These are phyloP conservation scores for Neoitamus cyanurus DNA, from an alignment of 2,888 invertebrate genomes.

Conservation along the genomic window DNA sequence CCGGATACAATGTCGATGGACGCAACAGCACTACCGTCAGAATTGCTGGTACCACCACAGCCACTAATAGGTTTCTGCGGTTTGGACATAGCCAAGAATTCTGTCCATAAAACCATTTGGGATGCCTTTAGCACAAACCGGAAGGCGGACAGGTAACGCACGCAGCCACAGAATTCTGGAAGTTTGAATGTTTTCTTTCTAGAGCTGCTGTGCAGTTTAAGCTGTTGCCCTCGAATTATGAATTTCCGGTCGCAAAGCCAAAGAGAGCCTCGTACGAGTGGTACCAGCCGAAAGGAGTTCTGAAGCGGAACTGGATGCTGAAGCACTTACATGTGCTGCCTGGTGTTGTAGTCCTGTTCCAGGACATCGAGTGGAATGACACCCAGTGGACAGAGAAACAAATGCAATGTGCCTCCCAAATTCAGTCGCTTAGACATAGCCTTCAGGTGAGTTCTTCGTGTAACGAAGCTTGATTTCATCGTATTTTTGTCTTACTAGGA, in stretches of 20 bases:
- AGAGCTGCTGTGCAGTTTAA: slow-evolving; percentile 87
- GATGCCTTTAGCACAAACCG: slow-evolving; percentile 89
- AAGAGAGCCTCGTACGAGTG: slow-evolving; percentile 93
- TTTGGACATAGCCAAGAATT: slow-evolving; percentile 84
- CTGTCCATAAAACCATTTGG: slow-evolving; percentile 92
- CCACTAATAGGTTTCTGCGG: slow-evolving; percentile 91
- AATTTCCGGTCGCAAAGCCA: slow-evolving; percentile 87
- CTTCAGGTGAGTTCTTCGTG: slow-evolving; percentile 57
- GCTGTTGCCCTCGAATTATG: slow-evolving; percentile 82
- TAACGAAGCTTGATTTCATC: background rate
- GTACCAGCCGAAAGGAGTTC: slow-evolving; percentile 93
- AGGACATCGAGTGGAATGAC: slow-evolving; percentile 98
- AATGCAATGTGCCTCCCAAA: slow-evolving; percentile 90
- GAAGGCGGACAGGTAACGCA: slow-evolving; percentile 72
- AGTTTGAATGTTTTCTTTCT: slow-evolving; percentile 27
- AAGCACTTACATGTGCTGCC: slow-evolving; percentile 93
- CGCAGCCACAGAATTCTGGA: background rate
- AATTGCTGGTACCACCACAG: slow-evolving; percentile 84
- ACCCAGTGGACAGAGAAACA: slow-evolving; percentile 93
- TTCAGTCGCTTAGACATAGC: slow-evolving; percentile 78
- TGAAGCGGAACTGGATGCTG: slow-evolving; percentile 94
- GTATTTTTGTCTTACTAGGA: slow-evolving; percentile 55
- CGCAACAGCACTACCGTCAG: slow-evolving; percentile 80
- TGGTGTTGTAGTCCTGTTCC: slow-evolving; percentile 93
- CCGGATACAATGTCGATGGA: slow-evolving; percentile 69